phyloP scores from a whole-genome alignment of 2,888 invertebrate species.

The Drosophila cognata region DNA sequence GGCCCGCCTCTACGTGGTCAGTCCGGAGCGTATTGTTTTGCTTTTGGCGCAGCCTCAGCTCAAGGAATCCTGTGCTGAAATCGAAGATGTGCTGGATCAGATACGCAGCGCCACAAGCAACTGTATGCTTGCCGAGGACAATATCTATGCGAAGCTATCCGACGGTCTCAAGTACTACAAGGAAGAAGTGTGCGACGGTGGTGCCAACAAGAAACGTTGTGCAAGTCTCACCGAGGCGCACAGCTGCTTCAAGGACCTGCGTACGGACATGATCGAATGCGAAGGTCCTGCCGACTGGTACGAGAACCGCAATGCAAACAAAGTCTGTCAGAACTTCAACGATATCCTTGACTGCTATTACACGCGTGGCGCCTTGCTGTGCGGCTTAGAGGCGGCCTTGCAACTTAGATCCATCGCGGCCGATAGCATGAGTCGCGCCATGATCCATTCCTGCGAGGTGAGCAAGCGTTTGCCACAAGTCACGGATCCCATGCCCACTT shows the following conservation, averaged over 20 bases:
- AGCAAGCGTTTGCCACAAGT: constrained; percentile 74
- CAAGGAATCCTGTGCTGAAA: constrained; percentile 71
- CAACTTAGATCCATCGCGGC: constrained; percentile 79
- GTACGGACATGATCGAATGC: constrained; percentile 86
- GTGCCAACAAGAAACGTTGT: constrained; percentile 45
- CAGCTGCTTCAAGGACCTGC: constrained; percentile 85
- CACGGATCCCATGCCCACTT: constrained; percentile 77
- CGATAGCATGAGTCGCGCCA: constrained; percentile 67
- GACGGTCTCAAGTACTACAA: constrained; percentile 85
- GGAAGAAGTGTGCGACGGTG: constrained; percentile 83
- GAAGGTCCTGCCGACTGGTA: constrained; percentile 87
- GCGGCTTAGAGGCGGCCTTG: constrained; percentile 85
- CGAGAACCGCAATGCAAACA: constrained; percentile 84
- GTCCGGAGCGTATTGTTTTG: constrained; percentile 86
- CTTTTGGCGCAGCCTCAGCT: constrained; percentile 84
- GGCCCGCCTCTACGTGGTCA: constrained; percentile 86
- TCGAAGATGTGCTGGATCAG: constrained; percentile 79
- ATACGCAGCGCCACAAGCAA: constrained; percentile 83
- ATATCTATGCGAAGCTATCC: constrained; percentile 85
- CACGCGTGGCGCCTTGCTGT: constrained; percentile 85
- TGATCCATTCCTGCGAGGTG: constrained; percentile 66
- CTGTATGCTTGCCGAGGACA: constrained; percentile 84
- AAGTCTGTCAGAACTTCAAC: constrained; percentile 85
- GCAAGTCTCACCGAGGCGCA: constrained; percentile 82
- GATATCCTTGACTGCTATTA: constrained; percentile 86